A percentile compares a stretch with the other conserved stretches of the same genome.
phyloP scores from a whole-genome alignment of 2,113 vertebrate genomes.

The Oostethus manadensis region DNA sequence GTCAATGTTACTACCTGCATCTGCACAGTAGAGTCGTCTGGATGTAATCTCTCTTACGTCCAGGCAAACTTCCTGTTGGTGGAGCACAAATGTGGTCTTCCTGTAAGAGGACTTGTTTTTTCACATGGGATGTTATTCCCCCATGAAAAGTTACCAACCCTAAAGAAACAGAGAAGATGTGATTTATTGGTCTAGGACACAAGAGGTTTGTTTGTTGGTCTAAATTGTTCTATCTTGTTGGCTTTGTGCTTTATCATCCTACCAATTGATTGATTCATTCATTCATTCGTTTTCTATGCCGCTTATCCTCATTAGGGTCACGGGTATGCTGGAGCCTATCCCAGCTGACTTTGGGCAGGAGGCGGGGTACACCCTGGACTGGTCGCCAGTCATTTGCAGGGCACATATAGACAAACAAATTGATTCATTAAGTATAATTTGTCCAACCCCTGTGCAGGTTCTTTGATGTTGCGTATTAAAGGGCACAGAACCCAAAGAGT shows the following conservation, averaged over 20 bases:
- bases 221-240: slow-evolving; percentile 28
- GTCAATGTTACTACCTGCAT: no score
- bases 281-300: no score
- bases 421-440: slow-evolving; percentile 18
- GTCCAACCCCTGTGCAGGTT: slow-evolving; percentile 31
- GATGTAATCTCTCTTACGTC: slow-evolving; percentile 48
- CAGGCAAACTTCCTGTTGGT: slow-evolving; percentile 48
- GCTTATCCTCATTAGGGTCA: no score
- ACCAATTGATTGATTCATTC: slow-evolving; percentile 22
- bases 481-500: slow-evolving; percentile 45
- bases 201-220: slow-evolving; percentile 36
- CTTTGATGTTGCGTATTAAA: slow-evolving; percentile 41
- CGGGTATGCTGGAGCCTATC: no score
- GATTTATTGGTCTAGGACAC: slow-evolving; percentile 44
- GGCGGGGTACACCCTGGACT: no score
- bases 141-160: slow-evolving; percentile 47
- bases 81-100: slow-evolving; percentile 40
- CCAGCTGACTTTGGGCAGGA: no score
- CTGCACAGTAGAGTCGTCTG: slow-evolving; percentile 8
- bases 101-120: slow-evolving; percentile 32
- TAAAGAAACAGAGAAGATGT: slow-evolving; percentile 55
- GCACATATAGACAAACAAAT: no score
- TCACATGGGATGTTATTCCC: slow-evolving; percentile 59
- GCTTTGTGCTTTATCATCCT: slow-evolving; percentile 8
- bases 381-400: no score